Base-by-base conservation (phyloP, 2,113 vertebrate genomes). In the Pyrgilauda ruficollis region DNA sequence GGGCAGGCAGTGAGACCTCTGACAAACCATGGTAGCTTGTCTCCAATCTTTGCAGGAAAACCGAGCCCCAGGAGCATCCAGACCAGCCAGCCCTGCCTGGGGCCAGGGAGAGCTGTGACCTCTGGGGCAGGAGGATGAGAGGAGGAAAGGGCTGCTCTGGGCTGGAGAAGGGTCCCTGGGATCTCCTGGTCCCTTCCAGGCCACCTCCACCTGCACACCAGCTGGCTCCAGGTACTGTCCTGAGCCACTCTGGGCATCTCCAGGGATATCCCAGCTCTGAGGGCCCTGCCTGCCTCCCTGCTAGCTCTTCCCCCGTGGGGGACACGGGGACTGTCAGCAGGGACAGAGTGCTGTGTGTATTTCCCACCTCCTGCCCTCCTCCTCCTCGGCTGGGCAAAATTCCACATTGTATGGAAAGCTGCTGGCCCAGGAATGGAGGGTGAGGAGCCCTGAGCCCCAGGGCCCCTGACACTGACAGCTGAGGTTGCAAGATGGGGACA, bases 221-320 rank as follows among this genome's bases (percentile, higher is more conserved):
- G 50, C 28, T 41, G 33, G 47, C 59, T 46, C 20, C 16, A 16
- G 66, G 43, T 33, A 0, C 43, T 56, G 31, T 24, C 62, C 77
- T 43, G 72, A 1, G 9, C 6, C 3, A 3, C 16, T 12, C 6
- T 7, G 35, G 61, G 44, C 43, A 3, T 37, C 58, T 37, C 58
- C 31, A 14, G 37, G 62, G 66, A 0, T 7, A 7, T 20, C 58
- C 7, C 46, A 8, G 31, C 55, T 19, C 68, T 9, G 0, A 3
- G 20, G 58, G 39, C 63, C 14, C 17, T 35, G 1, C 41, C 62
- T 30, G 7, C 13, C 50, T 22, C 30, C 27, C 35, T 59, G 39
- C 31, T 35, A 46, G 15, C 69, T 77, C 31, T 37, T 47, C 5
- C n/a, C 47, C 8, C 1, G 0, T 0, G 0, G 4, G 61, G 49